Conservation (phyloP, 1,140 invertebrate genomes). For the Cydia strobilella region DNA sequence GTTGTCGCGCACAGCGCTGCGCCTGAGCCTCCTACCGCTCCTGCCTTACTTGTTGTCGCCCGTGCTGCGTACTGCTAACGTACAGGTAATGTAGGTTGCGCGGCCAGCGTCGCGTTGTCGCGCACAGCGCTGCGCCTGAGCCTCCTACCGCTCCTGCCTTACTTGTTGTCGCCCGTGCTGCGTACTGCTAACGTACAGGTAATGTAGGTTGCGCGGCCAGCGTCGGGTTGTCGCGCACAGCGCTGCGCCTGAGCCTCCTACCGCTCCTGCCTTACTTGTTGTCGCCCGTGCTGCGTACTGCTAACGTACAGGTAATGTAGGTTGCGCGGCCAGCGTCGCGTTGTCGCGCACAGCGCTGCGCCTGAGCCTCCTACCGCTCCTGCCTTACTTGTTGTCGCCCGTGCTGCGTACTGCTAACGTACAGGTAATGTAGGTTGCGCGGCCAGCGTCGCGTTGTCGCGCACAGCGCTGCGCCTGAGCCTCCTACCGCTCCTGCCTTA, state of each 20-base stretch:
- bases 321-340: slow-evolving; percentile 82
- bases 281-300: slow-evolving; percentile 88
- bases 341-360: slow-evolving; percentile 81
- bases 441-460: slow-evolving; percentile 81
- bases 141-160: slow-evolving; percentile 86
- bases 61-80: slow-evolving; percentile 86
- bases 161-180: slow-evolving; percentile 88
- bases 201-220: slow-evolving; percentile 81
- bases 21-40: slow-evolving; percentile 88
- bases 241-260: slow-evolving; percentile 86
- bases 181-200: slow-evolving; percentile 86
- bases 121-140: slow-evolving; percentile 84
- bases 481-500: slow-evolving; percentile 87
- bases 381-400: slow-evolving; percentile 89
- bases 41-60: slow-evolving; percentile 89
- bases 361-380: slow-evolving; percentile 87
- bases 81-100: slow-evolving; percentile 81
- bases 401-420: slow-evolving; percentile 87
- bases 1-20: slow-evolving; percentile 80
- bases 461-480: slow-evolving; percentile 84
- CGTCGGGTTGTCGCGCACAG: slow-evolving; percentile 79
- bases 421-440: slow-evolving; percentile 81
- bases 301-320: slow-evolving; percentile 81
- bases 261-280: slow-evolving; percentile 89
- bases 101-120: slow-evolving; percentile 81